Evolutionary conservation across 37 sponge, comb jelly and placozoan genomes (phyloP).

Genomic region (Oopsacas minuta): DNA sequence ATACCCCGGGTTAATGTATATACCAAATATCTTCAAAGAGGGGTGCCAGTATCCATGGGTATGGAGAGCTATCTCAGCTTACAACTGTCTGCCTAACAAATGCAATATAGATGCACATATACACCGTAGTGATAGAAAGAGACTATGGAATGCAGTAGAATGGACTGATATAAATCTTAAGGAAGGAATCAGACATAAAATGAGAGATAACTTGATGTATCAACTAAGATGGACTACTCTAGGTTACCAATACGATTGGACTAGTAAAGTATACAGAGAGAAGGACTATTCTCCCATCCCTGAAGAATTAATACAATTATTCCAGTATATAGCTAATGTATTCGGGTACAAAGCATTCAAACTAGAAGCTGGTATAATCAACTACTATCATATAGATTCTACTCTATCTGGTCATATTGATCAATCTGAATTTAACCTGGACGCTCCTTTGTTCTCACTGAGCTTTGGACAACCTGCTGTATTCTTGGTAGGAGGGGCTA

Average conservation of each 20-base stretch:
- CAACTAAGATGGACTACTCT: constrained; percentile 78
- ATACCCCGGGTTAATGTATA: constrained; percentile 45
- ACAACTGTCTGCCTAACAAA: constrained; percentile 57
- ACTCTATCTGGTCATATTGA: constrained; percentile 91
- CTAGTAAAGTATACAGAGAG: constrained; percentile 37
- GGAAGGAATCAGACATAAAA: not conserved
- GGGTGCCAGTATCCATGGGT: constrained; percentile 71
- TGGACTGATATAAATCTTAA: not conserved
- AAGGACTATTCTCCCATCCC: not conserved
- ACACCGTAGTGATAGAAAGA: not conserved
- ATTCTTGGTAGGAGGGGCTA: constrained; percentile 74
- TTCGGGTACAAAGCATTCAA: not conserved
- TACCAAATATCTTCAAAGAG: constrained; percentile 50
- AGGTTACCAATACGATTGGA: constrained; percentile 93
- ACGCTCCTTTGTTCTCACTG: constrained; percentile 80
- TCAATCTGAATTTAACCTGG: constrained; percentile 82
- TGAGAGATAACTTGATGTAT: constrained; percentile 26
- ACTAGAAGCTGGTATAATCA: constrained; percentile 79
- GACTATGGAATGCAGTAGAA: constrained; percentile 12
- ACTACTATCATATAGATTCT: constrained; percentile 88
- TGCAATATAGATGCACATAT: constrained; percentile 75
- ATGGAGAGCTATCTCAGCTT: constrained; percentile 42
- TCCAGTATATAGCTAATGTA: not conserved
- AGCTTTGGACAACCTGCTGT: constrained; percentile 87
- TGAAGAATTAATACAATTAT: not conserved